Conservation (phyloP, 1,140 invertebrate genomes). For the Sipha flava region DNA sequence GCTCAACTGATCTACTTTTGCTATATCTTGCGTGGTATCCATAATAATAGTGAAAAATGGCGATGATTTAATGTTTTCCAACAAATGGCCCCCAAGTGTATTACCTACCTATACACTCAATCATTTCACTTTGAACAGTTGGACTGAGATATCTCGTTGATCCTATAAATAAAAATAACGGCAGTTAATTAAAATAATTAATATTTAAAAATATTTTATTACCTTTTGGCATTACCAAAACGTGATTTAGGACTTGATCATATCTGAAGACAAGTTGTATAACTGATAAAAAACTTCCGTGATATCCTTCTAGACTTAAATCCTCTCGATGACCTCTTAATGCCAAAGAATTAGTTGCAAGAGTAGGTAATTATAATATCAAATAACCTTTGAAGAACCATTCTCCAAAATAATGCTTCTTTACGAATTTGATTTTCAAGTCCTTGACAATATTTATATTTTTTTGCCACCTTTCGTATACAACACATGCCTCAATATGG, state of each 20-base stretch:
- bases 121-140: too few relatives aligned
- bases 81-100: too few relatives aligned
- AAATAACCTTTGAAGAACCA: neutral
- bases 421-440: neutral
- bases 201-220: neutral
- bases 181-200: neutral
- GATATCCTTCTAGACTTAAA: neutral
- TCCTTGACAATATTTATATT: neutral
- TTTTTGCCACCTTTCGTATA: neutral
- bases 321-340: neutral
- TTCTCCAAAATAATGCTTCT: neutral
- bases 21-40: too few relatives aligned
- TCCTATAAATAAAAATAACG: neutral
- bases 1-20: too few relatives aligned
- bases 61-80: too few relatives aligned
- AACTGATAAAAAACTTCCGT: neutral
- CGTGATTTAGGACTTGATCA: neutral
- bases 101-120: too few relatives aligned
- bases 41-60: too few relatives aligned
- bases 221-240: neutral
- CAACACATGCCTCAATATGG: neutral
- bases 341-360: neutral
- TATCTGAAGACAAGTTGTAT: neutral
- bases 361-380: neutral
- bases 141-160: too few relatives aligned